Evolutionary conservation across 2,797 vertebrate species (phyloP), one percentile per base, ranked within the genome.

Genomic region (Onychomys leucogaster): DNA sequence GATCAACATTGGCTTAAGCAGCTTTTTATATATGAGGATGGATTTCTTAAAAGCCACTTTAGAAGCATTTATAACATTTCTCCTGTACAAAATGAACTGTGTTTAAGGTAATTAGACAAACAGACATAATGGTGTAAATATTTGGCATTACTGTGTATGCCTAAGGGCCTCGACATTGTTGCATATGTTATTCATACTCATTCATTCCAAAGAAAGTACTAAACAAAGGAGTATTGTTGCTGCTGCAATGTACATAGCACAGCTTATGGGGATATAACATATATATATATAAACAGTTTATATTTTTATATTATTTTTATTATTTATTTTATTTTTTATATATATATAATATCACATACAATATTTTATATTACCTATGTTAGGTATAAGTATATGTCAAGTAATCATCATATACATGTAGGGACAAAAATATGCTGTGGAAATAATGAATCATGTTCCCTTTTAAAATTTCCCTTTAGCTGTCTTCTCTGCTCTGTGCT

Each of bases 41-140:
- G 25, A 49, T 82, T 96, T 92, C 55, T 84, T 12, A 94, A 90
- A 95, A 34, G 1, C 14, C 43, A 43, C 49, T 90, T 87, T 73
- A 65, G 78, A 11, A 71, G 69, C n/a, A 46, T 41, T 27, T 89
- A 52, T 21, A 69, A 67, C 7, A 52, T 73, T 43, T 82, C 6
- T 29, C 49, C 34, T 93, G 29, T 67, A 52, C 12, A 80, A 93
- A 81, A 5, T 77, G 21, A 76, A 89, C 27, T 17, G 4, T 19
- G 29, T 67, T 96, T 59, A 76, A 95, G 37, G 23, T 84, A 77
- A 57, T 90, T 76, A 84, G 16, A 52, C 46, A 17, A 16, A 83
- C 49, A 90, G 27, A 49, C 11, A 27, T 11, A 85, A 52, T 73
- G 52, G 4, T 21, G 4, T 69, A 61, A 49, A n/a, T 63, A 76